Evolutionary conservation across 2,113 vertebrate species (phyloP).

Genomic region (Propithecus coquereli): DNA sequence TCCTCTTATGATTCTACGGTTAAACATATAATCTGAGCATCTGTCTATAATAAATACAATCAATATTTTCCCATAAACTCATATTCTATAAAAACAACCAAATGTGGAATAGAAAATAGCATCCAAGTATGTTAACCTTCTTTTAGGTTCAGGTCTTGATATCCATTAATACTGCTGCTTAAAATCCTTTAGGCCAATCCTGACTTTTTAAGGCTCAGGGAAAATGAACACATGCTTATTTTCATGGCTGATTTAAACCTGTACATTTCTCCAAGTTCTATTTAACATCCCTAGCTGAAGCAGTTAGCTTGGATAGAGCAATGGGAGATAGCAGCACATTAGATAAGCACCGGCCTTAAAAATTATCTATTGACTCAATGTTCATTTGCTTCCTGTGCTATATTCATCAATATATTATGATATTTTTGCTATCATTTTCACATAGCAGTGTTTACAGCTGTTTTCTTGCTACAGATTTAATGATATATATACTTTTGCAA

Average conservation of each 20-base stretch:
- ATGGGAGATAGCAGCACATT: not conserved
- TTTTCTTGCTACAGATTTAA: not conserved
- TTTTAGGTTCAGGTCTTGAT: not conserved
- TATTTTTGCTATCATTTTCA: not conserved
- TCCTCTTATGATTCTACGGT: not conserved
- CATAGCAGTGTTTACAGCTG: not conserved
- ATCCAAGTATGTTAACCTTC: not conserved
- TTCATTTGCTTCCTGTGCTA: not conserved
- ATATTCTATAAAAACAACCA: constrained; percentile 19
- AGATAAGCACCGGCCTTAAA: not conserved
- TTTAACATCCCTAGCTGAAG: not conserved
- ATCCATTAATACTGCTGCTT: not conserved
- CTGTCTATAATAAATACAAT: not conserved
- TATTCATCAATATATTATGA: not conserved
- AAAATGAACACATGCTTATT: not conserved
- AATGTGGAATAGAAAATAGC: not conserved
- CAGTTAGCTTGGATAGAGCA: not conserved
- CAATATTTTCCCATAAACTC: not conserved
- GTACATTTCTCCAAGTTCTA: not conserved
- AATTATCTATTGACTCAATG: not conserved
- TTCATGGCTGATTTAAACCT: constrained; percentile 2
- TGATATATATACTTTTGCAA: constrained; percentile 16
- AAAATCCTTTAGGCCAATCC: not conserved
- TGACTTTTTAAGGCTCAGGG: not conserved
- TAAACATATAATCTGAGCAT: constrained; percentile 31